Conservation (phyloP, 2,113 vertebrate species). For the Platycercus adscitus region DNA sequence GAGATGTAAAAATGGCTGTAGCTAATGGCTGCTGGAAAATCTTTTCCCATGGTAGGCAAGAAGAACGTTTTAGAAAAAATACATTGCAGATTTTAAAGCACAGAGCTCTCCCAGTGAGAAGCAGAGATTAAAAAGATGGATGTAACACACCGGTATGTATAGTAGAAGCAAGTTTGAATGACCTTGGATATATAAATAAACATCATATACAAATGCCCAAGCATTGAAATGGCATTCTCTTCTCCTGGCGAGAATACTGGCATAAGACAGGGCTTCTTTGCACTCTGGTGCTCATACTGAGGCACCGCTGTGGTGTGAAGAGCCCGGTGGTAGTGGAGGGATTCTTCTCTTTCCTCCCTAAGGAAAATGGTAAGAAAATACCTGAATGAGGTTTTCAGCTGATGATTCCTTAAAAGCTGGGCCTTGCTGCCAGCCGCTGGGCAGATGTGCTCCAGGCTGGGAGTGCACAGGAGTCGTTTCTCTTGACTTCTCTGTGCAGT, state of each 20-base stretch:
- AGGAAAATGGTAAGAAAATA: neutral
- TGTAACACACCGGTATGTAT: neutral
- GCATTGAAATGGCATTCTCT: fast-evolving
- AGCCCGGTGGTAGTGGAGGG: fast-evolving
- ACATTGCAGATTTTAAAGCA: neutral
- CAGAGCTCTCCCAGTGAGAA: neutral
- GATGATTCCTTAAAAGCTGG: neutral
- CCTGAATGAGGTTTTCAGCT: fast-evolving
- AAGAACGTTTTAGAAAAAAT: neutral
- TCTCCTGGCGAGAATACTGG: neutral
- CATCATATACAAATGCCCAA: neutral
- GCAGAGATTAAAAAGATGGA: neutral
- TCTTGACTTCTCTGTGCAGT: neutral
- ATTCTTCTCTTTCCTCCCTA: neutral
- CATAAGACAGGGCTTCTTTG: neutral
- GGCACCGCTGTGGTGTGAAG: too few relatives aligned
- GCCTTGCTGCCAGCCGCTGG: neutral
- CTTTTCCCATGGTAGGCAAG: conserved; percentile 42
- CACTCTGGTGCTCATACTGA: neutral
- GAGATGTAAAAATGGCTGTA: conserved; percentile 63
- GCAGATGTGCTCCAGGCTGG: neutral
- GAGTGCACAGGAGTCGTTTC: neutral
- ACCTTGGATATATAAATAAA: neutral
- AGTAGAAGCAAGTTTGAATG: neutral
- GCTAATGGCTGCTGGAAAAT: conserved; percentile 63